These are phyloP conservation scores for Anguilla marmorata DNA, from an alignment of 2,797 vertebrate species.

Conservation along the genomic window DNA sequence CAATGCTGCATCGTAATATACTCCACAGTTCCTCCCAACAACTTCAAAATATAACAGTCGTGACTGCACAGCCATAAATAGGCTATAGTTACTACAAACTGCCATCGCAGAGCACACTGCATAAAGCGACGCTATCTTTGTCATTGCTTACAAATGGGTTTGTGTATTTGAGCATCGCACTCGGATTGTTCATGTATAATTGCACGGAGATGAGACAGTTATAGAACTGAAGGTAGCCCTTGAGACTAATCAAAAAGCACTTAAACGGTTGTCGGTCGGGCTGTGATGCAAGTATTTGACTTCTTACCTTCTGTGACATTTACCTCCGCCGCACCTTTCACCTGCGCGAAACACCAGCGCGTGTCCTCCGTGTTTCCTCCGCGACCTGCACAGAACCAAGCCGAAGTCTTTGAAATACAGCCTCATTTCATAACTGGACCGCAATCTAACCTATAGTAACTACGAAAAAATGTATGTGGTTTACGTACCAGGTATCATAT, in stretches of 20 bases:
- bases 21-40: constrained; percentile 18
- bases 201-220: background rate
- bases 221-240: background rate
- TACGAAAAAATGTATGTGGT: background rate
- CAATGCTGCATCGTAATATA: constrained; percentile 8
- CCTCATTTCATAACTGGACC: background rate
- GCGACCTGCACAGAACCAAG: constrained; percentile 28
- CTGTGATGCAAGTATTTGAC: background rate
- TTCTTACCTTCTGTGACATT: constrained; percentile 53
- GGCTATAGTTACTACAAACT: background rate
- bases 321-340: constrained; percentile 50
- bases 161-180: background rate
- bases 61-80: constrained; percentile 16
- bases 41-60: constrained; percentile 24
- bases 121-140: background rate
- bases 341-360: constrained; percentile 51
- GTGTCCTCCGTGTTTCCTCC: constrained; percentile 45
- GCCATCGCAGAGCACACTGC: background rate
- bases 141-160: background rate
- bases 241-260: background rate
- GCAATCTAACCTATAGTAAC: background rate
- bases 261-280: background rate
- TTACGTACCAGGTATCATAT: constrained; percentile 39
- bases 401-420: background rate
- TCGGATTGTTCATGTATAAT: background rate